Conservation (phyloP, 2,113 vertebrate genomes). For the Motacilla alba region DNA sequence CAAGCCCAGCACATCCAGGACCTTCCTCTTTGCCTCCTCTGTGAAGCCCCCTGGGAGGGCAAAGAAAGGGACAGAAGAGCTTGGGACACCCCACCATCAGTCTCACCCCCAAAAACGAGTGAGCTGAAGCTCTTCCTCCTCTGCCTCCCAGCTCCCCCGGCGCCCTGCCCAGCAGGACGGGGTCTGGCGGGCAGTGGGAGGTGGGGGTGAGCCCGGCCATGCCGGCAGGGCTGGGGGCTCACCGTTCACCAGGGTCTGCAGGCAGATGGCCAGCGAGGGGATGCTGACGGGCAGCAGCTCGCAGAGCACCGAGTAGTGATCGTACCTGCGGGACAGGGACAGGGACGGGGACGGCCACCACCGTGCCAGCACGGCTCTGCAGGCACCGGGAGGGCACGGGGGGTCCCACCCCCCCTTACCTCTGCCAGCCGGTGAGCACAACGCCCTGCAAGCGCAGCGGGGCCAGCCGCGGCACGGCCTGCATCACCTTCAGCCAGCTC, state of each 20-base stretch:
- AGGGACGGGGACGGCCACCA: background rate
- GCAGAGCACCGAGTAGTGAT: constrained; percentile 76
- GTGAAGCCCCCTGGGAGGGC: constrained; percentile 63
- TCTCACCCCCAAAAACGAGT: background rate
- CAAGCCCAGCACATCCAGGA: constrained; percentile 69
- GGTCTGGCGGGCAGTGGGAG: background rate
- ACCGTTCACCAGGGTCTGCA: constrained; percentile 73
- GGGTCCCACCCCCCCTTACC: constrained; percentile 25
- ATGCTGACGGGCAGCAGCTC: constrained; percentile 77
- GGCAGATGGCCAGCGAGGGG: constrained; percentile 74
- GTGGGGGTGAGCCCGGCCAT: background rate
- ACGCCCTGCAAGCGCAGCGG: constrained; percentile 68
- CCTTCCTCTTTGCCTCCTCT: constrained; percentile 42
- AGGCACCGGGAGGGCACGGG: rapidly evolving
- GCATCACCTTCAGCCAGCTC: constrained; percentile 74
- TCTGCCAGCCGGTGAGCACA: constrained; percentile 79
- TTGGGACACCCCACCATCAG: background rate
- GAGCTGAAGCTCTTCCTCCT: background rate
- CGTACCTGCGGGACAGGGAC: constrained; percentile 51
- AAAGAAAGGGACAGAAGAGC: background rate
- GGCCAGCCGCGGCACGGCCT: constrained; percentile 49
- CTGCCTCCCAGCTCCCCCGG: background rate
- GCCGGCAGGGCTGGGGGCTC: background rate
- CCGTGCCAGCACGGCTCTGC: rapidly evolving
- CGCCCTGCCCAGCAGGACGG: rapidly evolving